Evolutionary conservation across 2,888 invertebrate species (phyloP).

Genomic region (Morpho deidamia): DNA sequence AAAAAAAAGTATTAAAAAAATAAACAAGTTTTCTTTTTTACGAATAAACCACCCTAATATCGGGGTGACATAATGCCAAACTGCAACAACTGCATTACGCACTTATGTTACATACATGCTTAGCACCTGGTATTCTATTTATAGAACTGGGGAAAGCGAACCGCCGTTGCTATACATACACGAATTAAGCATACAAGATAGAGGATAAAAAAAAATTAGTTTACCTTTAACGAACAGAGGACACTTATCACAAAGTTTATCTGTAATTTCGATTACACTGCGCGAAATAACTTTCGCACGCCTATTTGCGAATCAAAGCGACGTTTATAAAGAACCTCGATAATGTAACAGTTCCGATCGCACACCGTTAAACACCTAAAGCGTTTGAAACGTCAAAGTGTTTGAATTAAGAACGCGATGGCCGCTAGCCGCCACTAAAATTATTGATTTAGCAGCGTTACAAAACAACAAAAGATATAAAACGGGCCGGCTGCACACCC

Average conservation of each 20-base stretch:
- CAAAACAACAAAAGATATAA: constrained; percentile 78
- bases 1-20: constrained; percentile 6
- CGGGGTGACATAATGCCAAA: constrained; percentile 37
- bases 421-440: constrained; percentile 62
- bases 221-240: constrained; percentile 28
- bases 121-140: constrained; percentile 49
- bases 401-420: constrained; percentile 38
- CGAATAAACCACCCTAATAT: constrained; percentile 23
- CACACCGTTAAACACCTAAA: constrained; percentile 27
- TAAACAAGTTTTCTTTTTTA: constrained; percentile 19
- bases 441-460: constrained; percentile 72
- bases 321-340: constrained; percentile 18
- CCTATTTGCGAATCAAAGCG: constrained; percentile 25
- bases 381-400: constrained; percentile 30
- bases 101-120: constrained; percentile 28
- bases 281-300: constrained; percentile 35
- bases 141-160: constrained; percentile 35
- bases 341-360: constrained; percentile 24
- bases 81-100: constrained; percentile 39
- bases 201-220: constrained; percentile 23
- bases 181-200: constrained; percentile 7
- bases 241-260: constrained; percentile 23
- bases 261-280: constrained; percentile 24
- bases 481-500: constrained; percentile 68
- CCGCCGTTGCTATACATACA: constrained; percentile 14